phyloP scores from a whole-genome alignment of 1,140 invertebrate species.

The Marisa cornuarietis region DNA sequence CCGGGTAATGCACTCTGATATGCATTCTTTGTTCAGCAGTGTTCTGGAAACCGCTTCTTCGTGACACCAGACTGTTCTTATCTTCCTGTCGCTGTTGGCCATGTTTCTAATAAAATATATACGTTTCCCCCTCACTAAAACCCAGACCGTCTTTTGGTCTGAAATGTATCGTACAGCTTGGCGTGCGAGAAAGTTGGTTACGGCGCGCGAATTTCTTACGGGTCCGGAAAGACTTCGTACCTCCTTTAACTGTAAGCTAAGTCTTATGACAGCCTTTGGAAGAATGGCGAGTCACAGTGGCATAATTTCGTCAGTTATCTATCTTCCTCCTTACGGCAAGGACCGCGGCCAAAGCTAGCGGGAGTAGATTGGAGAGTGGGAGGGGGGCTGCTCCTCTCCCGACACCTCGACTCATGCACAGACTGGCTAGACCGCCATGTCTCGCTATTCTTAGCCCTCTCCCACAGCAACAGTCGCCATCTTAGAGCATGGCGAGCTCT shows the following conservation, averaged over 20 bases:
- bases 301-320: slow-evolving; percentile 11
- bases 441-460: slow-evolving; percentile 38
- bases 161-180: too few species aligned
- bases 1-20: background rate
- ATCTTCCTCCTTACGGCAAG: slow-evolving; percentile 6
- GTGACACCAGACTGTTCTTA: too few species aligned
- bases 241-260: too few species aligned
- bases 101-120: too few species aligned
- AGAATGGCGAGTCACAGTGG: slow-evolving; percentile 3
- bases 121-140: too few species aligned
- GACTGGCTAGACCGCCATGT: slow-evolving; percentile 21
- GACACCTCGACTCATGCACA: slow-evolving; percentile 12
- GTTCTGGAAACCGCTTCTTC: too few species aligned
- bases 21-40: too few species aligned
- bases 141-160: too few species aligned
- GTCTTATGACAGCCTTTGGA: background rate
- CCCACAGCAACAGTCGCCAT: slow-evolving; percentile 39
- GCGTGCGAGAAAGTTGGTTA: too few species aligned
- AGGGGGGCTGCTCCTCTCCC: background rate
- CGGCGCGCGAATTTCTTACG: too few species aligned
- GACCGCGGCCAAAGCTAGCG: slow-evolving; percentile 9
- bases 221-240: too few species aligned
- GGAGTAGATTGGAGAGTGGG: slow-evolving; percentile 4
- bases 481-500: slow-evolving; percentile 25
- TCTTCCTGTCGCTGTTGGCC: too few species aligned